These are phyloP conservation scores for Amphiprion percula DNA, from an alignment of 2,113 vertebrate genomes.

Conservation along the genomic window DNA sequence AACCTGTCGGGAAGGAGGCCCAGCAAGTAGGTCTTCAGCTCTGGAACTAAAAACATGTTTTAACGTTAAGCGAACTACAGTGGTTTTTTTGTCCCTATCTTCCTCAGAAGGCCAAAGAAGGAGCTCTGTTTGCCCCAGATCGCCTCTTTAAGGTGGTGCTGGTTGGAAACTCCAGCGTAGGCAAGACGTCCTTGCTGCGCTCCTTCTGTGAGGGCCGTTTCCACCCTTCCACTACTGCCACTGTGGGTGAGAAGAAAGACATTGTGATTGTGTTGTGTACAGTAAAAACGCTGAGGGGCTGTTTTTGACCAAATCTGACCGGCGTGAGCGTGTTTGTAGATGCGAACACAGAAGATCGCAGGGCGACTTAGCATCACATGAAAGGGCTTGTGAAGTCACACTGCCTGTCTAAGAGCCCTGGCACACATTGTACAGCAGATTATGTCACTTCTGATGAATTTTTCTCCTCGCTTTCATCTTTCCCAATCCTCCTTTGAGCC, in stretches of 20 bases:
- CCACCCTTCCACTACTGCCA: constrained; percentile 87
- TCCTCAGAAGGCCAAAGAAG: constrained; percentile 79
- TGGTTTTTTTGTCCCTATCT: background rate
- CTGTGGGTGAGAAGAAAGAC: constrained; percentile 89
- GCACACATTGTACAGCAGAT: constrained; percentile 75
- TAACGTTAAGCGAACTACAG: background rate
- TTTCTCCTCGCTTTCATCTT: constrained; percentile 61
- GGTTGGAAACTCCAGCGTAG: constrained; percentile 92
- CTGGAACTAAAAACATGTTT: background rate
- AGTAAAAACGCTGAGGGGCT: background rate
- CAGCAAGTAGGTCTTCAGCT: constrained; percentile 46
- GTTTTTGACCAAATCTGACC: constrained; percentile 5
- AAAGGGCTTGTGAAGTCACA: constrained; percentile 76
- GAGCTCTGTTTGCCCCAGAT: constrained; percentile 79
- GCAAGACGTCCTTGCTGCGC: constrained; percentile 93
- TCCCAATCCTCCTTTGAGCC: constrained; percentile 13
- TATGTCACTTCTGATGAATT: constrained; percentile 69
- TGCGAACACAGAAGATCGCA: constrained; percentile 19
- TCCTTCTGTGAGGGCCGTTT: constrained; percentile 90
- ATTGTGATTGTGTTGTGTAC: background rate
- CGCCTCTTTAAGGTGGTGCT: constrained; percentile 93
- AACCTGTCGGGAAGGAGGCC: constrained; percentile 89
- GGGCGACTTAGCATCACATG: constrained; percentile 73
- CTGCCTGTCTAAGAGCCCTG: constrained; percentile 52
- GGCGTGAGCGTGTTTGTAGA: constrained; percentile 22